These are phyloP conservation scores for Rhopalosiphum nymphaeae DNA, from an alignment of 2,888 invertebrate species.

Conservation along the genomic window DNA sequence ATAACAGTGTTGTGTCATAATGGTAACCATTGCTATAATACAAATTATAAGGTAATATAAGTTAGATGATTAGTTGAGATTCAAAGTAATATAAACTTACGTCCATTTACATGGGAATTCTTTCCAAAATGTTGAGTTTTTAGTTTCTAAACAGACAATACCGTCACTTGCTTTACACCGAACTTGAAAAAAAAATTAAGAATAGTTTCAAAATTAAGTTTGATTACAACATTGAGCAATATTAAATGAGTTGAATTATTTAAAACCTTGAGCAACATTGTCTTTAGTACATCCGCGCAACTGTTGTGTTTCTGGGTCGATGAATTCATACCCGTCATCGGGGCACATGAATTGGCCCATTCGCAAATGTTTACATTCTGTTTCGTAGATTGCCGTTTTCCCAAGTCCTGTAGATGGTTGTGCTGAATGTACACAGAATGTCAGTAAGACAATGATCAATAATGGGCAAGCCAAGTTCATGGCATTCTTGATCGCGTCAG, in stretches of 20 bases:
- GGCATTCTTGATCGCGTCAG: neutral
- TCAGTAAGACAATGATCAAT: neutral
- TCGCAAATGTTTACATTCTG: constrained; percentile 79
- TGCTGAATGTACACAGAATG: neutral
- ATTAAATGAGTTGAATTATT: neutral
- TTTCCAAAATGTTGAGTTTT: constrained; percentile 83
- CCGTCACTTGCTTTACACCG: constrained; percentile 86
- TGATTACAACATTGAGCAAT: constrained; percentile 37
- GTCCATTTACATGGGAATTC: constrained; percentile 95
- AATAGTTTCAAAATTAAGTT: neutral
- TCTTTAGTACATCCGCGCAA: constrained; percentile 83
- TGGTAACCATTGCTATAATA: constrained; percentile 94
- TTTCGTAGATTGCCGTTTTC: constrained; percentile 1
- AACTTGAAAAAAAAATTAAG: constrained; percentile 73
- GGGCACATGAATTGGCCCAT: constrained; percentile 88
- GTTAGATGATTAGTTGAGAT: constrained; percentile 39
- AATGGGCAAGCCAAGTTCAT: neutral
- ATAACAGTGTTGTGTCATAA: constrained; percentile 88
- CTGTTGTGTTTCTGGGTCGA: constrained; percentile 92
- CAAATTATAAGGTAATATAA: constrained; percentile 68
- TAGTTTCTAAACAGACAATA: constrained; percentile 84
- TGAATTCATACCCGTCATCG: constrained; percentile 79
- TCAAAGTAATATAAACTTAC: constrained; percentile 76
- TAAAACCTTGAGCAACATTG: constrained; percentile 82
- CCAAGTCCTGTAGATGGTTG: constrained; percentile 1